Base-by-base conservation (phyloP, 2,113 vertebrate genomes). In the Uria lomvia region DNA sequence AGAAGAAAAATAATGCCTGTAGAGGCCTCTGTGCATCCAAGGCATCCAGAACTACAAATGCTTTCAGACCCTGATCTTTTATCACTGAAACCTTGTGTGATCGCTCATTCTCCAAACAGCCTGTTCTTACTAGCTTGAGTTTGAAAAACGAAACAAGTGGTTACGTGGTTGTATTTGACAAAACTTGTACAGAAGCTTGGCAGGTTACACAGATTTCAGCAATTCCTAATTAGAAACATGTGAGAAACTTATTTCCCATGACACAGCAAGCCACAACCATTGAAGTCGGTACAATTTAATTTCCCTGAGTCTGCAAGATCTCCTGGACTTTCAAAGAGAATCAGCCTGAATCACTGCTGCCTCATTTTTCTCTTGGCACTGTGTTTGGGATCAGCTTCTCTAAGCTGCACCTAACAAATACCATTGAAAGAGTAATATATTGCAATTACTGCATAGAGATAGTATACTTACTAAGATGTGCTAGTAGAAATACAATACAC, bases 21-120 rank as follows among this genome's bases (percentile, higher is more conserved):
- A 93, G 88, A 97, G 62, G 49, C 56, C 72, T 96, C 79, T 59
- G 36, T 86, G 88, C 59, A 85, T 86, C 6, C 8, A 15, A 96
- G 87, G 90, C 78, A 67, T 80, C 3, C 10, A 8, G 89, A 96
- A 73, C 84, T 86, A 94, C 63, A 79, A 90, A 77, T 86, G 67
- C 94, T 88, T 94, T 90, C 83, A 95, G 91, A 94, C 42, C 43
- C 42, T 92, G 93, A 88, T 97, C 89, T 97, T 98, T 97, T 96
- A 94, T 95, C 92, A 94, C 63, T 85, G 86, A 86, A 96, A 82
- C 81, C 53, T 96, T 86, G 49, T 96, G 92, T 91, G 97, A 96
- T 97, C 36, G 6, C 86, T 96, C 90, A 86, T 72, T 95, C 91
- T 93, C 79, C 86, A 81, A 78, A 65, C 88, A 89, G 59, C 30